phyloP scores from a whole-genome alignment of 1,140 invertebrate species.

The Cherax quadricarinatus region DNA sequence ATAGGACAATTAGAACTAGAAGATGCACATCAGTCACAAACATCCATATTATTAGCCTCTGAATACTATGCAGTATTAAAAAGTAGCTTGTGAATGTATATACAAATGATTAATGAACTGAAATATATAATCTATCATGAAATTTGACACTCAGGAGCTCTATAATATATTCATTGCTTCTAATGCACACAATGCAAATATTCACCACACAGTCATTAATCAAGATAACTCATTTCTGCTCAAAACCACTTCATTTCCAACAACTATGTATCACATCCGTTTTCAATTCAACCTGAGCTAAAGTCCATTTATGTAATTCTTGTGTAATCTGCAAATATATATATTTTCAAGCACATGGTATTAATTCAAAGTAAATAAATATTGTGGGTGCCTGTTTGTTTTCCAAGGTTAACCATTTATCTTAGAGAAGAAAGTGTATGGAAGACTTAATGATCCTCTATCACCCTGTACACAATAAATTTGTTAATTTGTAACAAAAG shows the following conservation, averaged over 20 bases:
- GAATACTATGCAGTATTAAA: neutral
- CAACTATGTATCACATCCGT: constrained; percentile 2
- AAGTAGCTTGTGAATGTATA: neutral
- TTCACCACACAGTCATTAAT: neutral
- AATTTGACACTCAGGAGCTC: too few species aligned
- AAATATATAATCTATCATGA: too few species aligned
- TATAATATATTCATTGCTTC: neutral
- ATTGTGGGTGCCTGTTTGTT: neutral
- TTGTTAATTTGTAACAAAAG: neutral
- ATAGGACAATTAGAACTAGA: too few species aligned
- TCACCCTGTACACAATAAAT: neutral
- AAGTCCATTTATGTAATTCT: neutral
- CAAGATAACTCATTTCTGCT: neutral
- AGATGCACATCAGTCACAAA: too few species aligned
- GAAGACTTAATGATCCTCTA: neutral
- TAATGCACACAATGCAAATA: neutral
- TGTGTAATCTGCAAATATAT: neutral
- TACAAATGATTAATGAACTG: neutral
- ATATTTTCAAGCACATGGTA: neutral
- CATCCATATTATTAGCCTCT: too few species aligned
- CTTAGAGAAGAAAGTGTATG: neutral
- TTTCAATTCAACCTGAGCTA: constrained; percentile 20
- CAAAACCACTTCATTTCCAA: constrained; percentile 25
- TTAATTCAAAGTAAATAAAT: neutral
- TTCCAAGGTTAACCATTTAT: neutral